A percentile compares a stretch with the other conserved stretches of the same genome.
Conservation (phyloP, 2,888 invertebrate genomes). For the Pandemis cinnamomeana region DNA sequence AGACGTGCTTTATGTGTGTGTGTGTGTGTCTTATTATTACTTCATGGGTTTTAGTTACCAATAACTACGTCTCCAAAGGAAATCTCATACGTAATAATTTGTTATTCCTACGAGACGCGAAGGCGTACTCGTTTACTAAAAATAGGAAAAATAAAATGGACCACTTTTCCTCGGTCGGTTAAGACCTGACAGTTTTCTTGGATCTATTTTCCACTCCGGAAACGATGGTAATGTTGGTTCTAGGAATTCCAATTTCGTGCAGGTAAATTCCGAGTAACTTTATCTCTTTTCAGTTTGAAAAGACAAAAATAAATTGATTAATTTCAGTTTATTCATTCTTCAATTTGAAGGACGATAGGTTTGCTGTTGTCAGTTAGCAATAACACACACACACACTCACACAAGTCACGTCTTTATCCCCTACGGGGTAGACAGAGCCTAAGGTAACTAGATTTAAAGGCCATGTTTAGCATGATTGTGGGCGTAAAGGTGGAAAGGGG, state of each 20-base stretch:
- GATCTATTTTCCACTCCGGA: not conserved
- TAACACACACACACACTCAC: too few species aligned
- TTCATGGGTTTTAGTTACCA: not conserved
- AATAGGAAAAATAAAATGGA: not conserved
- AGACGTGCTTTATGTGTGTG: too few species aligned
- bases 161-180: not conserved
- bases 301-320: not conserved
- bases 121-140: not conserved
- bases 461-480: too few species aligned
- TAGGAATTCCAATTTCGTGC: constrained; percentile 1
- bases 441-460: too few species aligned
- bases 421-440: too few species aligned
- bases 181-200: not conserved
- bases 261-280: not conserved
- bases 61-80: not conserved
- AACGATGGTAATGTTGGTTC: not conserved
- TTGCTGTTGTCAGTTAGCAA: too few species aligned
- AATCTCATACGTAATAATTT: not conserved
- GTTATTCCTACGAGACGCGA: not conserved
- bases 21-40: too few species aligned
- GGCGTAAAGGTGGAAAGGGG: too few species aligned
- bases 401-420: too few species aligned
- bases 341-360: too few species aligned
- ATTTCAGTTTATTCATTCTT: too few species aligned
- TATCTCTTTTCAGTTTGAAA: not conserved